Base-by-base conservation (phyloP, 2,113 vertebrate species). In the Catharus minimus region DNA sequence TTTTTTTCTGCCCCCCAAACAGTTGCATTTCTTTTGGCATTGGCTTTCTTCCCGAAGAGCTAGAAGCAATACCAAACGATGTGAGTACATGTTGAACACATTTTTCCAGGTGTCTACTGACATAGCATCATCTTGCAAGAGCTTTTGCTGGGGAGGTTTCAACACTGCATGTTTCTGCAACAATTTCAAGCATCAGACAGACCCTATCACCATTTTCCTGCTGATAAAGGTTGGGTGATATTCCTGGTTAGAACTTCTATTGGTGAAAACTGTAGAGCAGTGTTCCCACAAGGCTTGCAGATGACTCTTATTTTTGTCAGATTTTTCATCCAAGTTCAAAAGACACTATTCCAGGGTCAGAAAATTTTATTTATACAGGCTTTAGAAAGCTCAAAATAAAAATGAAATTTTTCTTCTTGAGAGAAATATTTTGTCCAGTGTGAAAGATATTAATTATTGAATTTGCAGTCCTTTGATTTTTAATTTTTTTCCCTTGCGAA, bases 111-210 rank as follows among this genome's bases (percentile, higher is more conserved):
- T 88, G 43, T 60, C 68, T 62, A 64, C 68, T 79, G 44, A 28
- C 43, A 43, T 17, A 67, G 41, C 11, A 55, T 66, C 79, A 53
- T 56, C 82, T 86, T 77, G 39, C 2, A 4, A 81, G 58, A 62
- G 36, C n/a, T 81, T 94, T 94, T 93, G 20, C 76, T 86, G 79
- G 22, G 76, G 15, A 80, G n/a, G 18, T 66, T 88, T 90, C 79
- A 82, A 43, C 46, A 62, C 64, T 80, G 10, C 19, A 9, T 53
- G 82, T 74, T 67, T 86, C 90, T 93, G 50, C 27, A 75, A 53
- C 43, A 56, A 55, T 88, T 91, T 55, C 72, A 81, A 47, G 27
- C 52, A 74, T 91, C 90, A 84, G 89, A 32, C 2, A 44, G 82
- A 78, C 23, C 27, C 47, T 43, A 75, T 14, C 30, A 21, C 11